Evolutionary conservation across 2,888 invertebrate species (phyloP), one percentile per base, ranked within the genome.

Genomic region (Drosophila basisetae): DNA sequence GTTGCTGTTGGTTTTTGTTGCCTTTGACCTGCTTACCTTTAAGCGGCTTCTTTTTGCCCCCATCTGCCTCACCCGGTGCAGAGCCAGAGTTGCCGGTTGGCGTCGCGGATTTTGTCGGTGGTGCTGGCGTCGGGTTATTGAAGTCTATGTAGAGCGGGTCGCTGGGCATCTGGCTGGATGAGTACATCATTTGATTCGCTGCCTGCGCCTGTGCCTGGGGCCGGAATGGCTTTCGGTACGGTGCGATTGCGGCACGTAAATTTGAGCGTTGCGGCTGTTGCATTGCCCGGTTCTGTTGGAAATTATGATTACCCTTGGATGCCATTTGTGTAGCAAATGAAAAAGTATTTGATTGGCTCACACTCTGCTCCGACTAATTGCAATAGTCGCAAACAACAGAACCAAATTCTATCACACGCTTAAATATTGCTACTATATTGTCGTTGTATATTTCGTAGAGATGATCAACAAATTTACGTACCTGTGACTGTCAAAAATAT

Each of bases 121-220:
- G 53, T 30, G 84, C 84, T 50, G 92, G 91, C 4, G 89, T 78
- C 39, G 93, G 92, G 50, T 91, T 92, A 68, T 93, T 93, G 41
- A 93, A 93, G 73, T 93, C 93, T 73, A 93, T 91, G 68, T 93
- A 93, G 0, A 93, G 93, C 4, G 93, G 92, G 84, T 93, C 93
- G 69, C 93, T 93, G 35, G 93, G 93, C 80, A 93, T 93, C 75
- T 93, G 93, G 71, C 90, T 91, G 64, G 92, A 91, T 69, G 91
- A 90, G 78, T 92, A 93, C 91, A 93, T 92, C 41, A 92, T 85
- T 63, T 89, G 89, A 31, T 86, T 89, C 58, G 76, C 80, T 39
- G 50, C 9, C 52, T 70, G 71, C 16, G 30, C 30, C 53, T 66
- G 64, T 1, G 18, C 5, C 50, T 63, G 80, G 4, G 62, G 58